These are phyloP conservation scores for Andrena marginata DNA, from an alignment of 2,888 invertebrate species.

Conservation along the genomic window DNA sequence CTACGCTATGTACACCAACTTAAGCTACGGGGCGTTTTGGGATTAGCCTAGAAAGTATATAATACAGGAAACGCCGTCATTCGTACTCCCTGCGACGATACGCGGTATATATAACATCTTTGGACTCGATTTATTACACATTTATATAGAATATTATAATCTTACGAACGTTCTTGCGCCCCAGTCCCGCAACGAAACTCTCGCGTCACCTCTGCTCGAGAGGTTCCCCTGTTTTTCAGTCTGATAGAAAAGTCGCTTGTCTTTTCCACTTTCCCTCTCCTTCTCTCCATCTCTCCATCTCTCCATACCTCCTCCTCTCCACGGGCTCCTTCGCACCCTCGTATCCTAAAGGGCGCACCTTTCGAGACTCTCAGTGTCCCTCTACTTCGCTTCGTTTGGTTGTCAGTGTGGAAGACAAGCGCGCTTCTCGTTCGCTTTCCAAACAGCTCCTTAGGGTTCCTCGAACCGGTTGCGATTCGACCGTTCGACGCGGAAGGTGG, in stretches of 20 bases:
- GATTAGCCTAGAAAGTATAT: conserved; percentile 83
- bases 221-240: conserved; percentile 49
- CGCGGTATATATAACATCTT: conserved; percentile 84
- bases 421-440: conserved; percentile 28
- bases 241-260: conserved; percentile 53
- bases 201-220: conserved; percentile 41
- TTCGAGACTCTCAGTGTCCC: conserved; percentile 54
- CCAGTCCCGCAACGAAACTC: conserved; percentile 47
- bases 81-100: conserved; percentile 76
- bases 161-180: conserved; percentile 59
- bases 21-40: conserved; percentile 76
- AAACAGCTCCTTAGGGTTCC: conserved; percentile 21
- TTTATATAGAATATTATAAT: conserved; percentile 79
- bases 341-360: conserved; percentile 15
- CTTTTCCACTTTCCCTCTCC: conserved; percentile 18
- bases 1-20: conserved; percentile 83
- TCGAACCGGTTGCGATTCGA: not conserved
- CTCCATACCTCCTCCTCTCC: not conserved
- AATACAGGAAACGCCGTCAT: conserved; percentile 81
- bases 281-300: not conserved
- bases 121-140: conserved; percentile 85
- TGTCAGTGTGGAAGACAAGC: conserved; percentile 65
- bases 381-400: conserved; percentile 12
- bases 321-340: not conserved
- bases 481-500: not conserved